Percentiles rank a stretch among this genome's conserved stretches.
phyloP scores from a whole-genome alignment of 1,140 invertebrate species.

The Liolophura sinensis region DNA sequence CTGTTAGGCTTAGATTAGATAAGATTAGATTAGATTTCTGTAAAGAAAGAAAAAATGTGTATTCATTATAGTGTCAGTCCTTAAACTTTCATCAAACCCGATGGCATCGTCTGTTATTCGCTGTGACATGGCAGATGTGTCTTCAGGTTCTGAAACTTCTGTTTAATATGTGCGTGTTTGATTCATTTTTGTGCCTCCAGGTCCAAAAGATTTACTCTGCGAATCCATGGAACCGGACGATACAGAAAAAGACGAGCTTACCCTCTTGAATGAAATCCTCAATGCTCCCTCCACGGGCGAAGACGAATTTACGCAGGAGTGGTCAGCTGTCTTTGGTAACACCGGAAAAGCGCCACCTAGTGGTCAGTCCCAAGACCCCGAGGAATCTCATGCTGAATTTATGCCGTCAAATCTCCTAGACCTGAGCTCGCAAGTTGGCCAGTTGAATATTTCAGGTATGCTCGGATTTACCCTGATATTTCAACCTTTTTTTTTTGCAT shows the following conservation, averaged over 20 bases:
- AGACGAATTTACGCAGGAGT: conserved; percentile 54
- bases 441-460: too few relatives aligned
- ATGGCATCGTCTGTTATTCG: too few relatives aligned
- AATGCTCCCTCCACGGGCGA: conserved; percentile 51
- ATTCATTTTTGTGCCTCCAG: conserved; percentile 21
- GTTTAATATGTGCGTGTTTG: neutral
- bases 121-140: too few relatives aligned
- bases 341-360: conserved; percentile 20
- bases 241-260: conserved; percentile 59
- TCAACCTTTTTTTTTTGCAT: too few relatives aligned
- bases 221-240: conserved; percentile 47
- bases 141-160: too few relatives aligned
- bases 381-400: conserved; percentile 46
- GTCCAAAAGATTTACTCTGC: conserved; percentile 51
- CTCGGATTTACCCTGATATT: too few relatives aligned
- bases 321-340: conserved; percentile 54
- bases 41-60: too few relatives aligned
- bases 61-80: too few relatives aligned
- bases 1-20: too few relatives aligned
- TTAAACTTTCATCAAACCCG: too few relatives aligned
- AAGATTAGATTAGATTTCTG: too few relatives aligned
- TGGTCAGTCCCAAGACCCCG: conserved; percentile 21
- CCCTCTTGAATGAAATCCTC: conserved; percentile 61
- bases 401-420: conserved; percentile 63
- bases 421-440: conserved; percentile 32